Percentiles rank a stretch among this genome's conserved stretches.
These are phyloP conservation scores for Drosophila bocki DNA, from an alignment of 1,140 invertebrate species.

Conservation along the genomic window DNA sequence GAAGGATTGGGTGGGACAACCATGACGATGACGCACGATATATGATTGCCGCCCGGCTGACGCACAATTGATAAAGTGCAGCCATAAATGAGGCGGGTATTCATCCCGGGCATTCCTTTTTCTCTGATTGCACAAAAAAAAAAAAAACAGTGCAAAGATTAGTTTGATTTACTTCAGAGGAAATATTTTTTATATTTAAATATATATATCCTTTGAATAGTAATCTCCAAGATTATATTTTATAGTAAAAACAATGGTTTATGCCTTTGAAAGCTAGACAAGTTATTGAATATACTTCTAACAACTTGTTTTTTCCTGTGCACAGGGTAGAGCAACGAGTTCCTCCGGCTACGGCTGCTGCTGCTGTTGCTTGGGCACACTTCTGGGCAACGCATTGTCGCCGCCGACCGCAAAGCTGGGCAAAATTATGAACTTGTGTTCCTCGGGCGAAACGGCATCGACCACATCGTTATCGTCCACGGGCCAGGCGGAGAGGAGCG, in stretches of 20 bases:
- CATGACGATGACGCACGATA: constrained; percentile 59
- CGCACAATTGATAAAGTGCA: constrained; percentile 73
- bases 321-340: constrained; percentile 70
- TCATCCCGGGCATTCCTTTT: constrained; percentile 14
- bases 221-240: neutral
- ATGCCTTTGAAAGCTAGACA: no score
- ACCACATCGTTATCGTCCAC: constrained; percentile 79
- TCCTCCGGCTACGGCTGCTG: constrained; percentile 58
- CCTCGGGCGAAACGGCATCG: constrained; percentile 82
- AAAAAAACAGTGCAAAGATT: constrained; percentile 4
- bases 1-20: constrained; percentile 16
- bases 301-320: neutral
- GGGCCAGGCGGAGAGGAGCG: constrained; percentile 67
- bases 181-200: neutral
- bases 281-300: neutral
- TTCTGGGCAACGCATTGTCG: constrained; percentile 84
- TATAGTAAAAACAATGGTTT: no score
- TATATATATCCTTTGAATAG: no score
- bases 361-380: constrained; percentile 69
- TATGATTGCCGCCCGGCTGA: constrained; percentile 47
- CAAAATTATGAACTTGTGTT: constrained; percentile 85
- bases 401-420: constrained; percentile 81
- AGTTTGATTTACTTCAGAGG: neutral
- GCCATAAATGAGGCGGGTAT: constrained; percentile 52
- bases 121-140: constrained; percentile 4